Conservation (phyloP, 2,888 invertebrate genomes). For the Nemoura dubitans region DNA sequence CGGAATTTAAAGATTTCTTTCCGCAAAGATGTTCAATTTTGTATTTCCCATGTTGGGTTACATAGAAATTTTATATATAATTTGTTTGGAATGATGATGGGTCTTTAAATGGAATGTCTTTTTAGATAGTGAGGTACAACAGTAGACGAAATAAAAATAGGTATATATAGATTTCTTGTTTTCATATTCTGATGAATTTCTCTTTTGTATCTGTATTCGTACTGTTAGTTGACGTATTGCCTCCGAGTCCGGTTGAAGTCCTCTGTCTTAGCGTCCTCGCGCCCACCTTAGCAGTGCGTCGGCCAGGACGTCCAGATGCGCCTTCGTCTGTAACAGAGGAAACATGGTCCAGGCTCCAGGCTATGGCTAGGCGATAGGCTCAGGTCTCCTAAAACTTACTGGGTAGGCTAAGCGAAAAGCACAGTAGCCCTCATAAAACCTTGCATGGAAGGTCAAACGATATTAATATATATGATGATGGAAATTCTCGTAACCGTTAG, state of each 20-base stretch:
- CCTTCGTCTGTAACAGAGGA: slow-evolving; percentile 78
- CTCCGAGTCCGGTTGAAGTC: background rate
- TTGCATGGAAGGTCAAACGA: too few species aligned
- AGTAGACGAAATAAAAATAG: slow-evolving; percentile 50
- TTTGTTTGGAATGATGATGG: slow-evolving; percentile 22
- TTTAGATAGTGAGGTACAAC: slow-evolving; percentile 48
- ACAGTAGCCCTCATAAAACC: too few species aligned
- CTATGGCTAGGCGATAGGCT: too few species aligned
- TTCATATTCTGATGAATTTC: slow-evolving; percentile 40
- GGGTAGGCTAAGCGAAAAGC: too few species aligned
- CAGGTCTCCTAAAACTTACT: too few species aligned
- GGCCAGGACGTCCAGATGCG: slow-evolving; percentile 92
- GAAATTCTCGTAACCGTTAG: too few species aligned
- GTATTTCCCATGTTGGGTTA: background rate
- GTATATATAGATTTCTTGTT: slow-evolving; percentile 46
- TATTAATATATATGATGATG: too few species aligned
- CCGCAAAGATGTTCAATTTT: background rate
- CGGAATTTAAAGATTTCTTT: background rate
- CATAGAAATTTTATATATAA: background rate
- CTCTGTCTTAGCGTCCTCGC: slow-evolving; percentile 79
- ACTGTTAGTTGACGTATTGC: slow-evolving; percentile 9
- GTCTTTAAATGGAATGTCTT: background rate
- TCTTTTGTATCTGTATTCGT: slow-evolving; percentile 33
- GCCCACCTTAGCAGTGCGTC: slow-evolving; percentile 95
- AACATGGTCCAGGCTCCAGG: background rate